These are phyloP conservation scores for Prosapia bicincta DNA, from an alignment of 2,888 invertebrate genomes.

Conservation along the genomic window DNA sequence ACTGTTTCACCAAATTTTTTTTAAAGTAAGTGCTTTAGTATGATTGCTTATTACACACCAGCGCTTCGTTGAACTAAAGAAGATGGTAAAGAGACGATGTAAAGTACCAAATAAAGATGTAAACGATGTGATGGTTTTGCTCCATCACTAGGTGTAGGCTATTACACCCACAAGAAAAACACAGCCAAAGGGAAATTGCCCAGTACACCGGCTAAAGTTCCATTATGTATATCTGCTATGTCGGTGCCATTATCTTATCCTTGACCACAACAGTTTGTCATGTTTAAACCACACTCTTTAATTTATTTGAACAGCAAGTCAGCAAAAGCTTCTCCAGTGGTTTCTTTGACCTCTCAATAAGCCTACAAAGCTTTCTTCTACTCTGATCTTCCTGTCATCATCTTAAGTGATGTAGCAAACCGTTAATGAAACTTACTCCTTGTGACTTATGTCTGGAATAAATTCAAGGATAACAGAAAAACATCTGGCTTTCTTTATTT, in stretches of 20 bases:
- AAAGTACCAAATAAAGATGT: constrained; percentile 31
- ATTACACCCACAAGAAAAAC: constrained; percentile 30
- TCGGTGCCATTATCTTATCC: too few species aligned
- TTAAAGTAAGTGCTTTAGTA: constrained; percentile 22
- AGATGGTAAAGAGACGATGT: constrained; percentile 22
- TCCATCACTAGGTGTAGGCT: constrained; percentile 28
- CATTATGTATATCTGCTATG: constrained; percentile 30
- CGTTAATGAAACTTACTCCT: constrained; percentile 32
- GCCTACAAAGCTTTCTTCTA: constrained; percentile 46
- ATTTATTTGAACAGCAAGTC: constrained; percentile 19
- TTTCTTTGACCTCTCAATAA: constrained; percentile 19
- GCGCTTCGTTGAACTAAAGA: constrained; percentile 26
- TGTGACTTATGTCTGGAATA: too few species aligned
- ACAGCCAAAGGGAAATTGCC: constrained; percentile 24
- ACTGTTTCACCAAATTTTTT: too few species aligned
- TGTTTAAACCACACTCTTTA: constrained; percentile 6
- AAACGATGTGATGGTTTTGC: background rate
- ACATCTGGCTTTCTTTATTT: too few species aligned
- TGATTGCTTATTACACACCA: constrained; percentile 18
- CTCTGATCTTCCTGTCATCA: background rate
- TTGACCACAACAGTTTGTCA: too few species aligned
- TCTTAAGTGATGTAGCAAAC: constrained; percentile 29
- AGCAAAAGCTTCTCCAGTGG: constrained; percentile 31
- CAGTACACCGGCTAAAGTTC: background rate
- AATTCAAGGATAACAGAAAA: too few species aligned